Base-by-base conservation (phyloP, 2,113 vertebrate genomes). In the Strix aluco region DNA sequence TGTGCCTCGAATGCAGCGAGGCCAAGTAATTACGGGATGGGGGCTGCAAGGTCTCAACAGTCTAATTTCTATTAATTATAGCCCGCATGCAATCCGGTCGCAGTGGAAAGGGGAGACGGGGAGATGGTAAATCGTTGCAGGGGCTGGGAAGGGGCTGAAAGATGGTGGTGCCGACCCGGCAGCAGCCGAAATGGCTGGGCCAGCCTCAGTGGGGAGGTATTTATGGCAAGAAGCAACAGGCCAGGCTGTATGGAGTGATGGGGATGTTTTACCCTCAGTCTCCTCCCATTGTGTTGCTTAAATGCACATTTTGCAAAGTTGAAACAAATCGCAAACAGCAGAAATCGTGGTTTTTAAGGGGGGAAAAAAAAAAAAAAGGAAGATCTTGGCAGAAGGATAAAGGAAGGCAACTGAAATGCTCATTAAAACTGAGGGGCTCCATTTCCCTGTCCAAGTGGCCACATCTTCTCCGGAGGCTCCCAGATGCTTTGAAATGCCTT, bases 1-100 rank as follows among this genome's bases (percentile, higher is more conserved):
- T 27, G 78, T 0, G 11, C 87, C 92, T 87, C 17, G 16, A 77
- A 65, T 5, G 11, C 79, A 30, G 92, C 79, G 6, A 92, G 93
- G 96, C 87, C 93, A 83, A 77, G 88, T 67, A 90, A 96, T 94
- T 94, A 96, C 0, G 67, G 94, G 92, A 70, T 49, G 90, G 94
- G 94, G 92, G 74, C 92, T 92, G 79, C 81, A 21, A 96, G 96
- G 96, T 88, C 93, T 85, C 36, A 23, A 58, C 88, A 73, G 81
- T 38, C 85, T 96, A 91, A 96, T 95, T 95, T 77, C 96, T 95
- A 70, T 90, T 96, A 96, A 97, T 96, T 97, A 89, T 71, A 90
- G 73, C 52, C 81, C 0, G 2, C 6, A 3, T 0, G 16, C 2
- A 4, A 95, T 63, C 86, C 66, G 19, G 89, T 63, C 4, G 0